Percentiles rank a stretch among this genome's conserved stretches.
phyloP scores from a whole-genome alignment of 1,140 invertebrate genomes.

The Drosophila ficusphila region DNA sequence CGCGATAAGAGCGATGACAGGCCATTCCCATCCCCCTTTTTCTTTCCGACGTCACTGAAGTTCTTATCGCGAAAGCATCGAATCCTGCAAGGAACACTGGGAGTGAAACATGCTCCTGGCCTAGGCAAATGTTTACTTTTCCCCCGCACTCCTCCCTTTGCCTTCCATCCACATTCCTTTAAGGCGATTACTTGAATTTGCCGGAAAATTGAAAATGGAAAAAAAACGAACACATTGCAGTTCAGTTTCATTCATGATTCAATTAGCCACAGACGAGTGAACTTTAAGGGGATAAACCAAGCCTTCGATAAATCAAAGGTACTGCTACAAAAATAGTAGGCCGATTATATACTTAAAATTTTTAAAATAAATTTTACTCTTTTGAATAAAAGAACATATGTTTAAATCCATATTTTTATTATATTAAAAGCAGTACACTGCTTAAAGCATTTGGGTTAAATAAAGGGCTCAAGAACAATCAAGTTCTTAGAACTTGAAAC shows the following conservation, averaged over 20 bases:
- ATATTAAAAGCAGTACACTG: too few species aligned
- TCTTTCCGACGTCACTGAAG: slow-evolving; percentile 15
- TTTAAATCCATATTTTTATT: too few species aligned
- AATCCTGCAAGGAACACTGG: slow-evolving; percentile 27
- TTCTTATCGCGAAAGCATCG: slow-evolving; percentile 66
- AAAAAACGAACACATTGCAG: slow-evolving; percentile 58
- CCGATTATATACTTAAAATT: too few species aligned
- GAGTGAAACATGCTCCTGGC: slow-evolving; percentile 11
- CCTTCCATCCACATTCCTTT: slow-evolving; percentile 3
- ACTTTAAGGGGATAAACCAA: slow-evolving; percentile 28
- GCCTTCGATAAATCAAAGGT: too few species aligned
- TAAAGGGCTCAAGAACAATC: too few species aligned
- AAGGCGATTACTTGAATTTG: slow-evolving; percentile 64
- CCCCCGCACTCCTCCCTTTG: background rate
- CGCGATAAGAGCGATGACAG: slow-evolving; percentile 62
- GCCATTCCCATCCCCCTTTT: background rate
- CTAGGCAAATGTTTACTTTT: slow-evolving; percentile 65
- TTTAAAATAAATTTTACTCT: too few species aligned
- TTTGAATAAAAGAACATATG: too few species aligned
- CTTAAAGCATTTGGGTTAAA: too few species aligned
- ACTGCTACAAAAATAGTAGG: background rate
- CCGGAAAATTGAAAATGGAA: slow-evolving; percentile 25
- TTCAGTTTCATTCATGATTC: slow-evolving; percentile 68
- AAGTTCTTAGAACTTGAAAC: background rate
- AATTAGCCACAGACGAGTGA: slow-evolving; percentile 72